Conservation (phyloP, 2,888 invertebrate genomes). For the Callimorpha dominula region DNA sequence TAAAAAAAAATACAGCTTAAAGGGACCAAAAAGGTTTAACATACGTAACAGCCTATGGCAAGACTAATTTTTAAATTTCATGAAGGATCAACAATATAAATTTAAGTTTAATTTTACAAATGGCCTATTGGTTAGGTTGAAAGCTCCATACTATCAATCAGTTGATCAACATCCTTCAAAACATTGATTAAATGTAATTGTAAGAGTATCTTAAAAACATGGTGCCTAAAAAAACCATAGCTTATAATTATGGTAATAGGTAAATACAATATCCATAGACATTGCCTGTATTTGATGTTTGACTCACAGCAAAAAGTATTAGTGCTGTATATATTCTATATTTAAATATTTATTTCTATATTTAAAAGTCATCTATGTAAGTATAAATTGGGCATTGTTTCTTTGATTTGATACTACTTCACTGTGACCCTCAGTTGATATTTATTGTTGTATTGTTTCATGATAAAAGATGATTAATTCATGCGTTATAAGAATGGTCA, state of each 20-base stretch:
- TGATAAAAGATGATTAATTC: constrained; percentile 22
- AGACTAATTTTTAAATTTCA: background rate
- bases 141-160: background rate
- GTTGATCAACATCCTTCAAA: background rate
- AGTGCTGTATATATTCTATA: constrained; percentile 14
- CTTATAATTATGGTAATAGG: background rate
- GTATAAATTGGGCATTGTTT: constrained; percentile 42
- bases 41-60: constrained; percentile 23
- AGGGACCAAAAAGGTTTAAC: constrained; percentile 26
- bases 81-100: background rate
- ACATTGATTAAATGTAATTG: background rate
- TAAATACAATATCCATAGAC: constrained; percentile 17
- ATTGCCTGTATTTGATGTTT: constrained; percentile 29
- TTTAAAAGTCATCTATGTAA: constrained; percentile 26
- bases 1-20: constrained; percentile 18
- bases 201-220: background rate
- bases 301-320: constrained; percentile 17
- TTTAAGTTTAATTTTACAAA: constrained; percentile 1
- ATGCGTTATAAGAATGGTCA: background rate
- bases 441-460: constrained; percentile 43
- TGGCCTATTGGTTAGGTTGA: background rate
- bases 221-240: background rate
- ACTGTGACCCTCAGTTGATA: constrained; percentile 37
- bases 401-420: constrained; percentile 41
- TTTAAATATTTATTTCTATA: constrained; percentile 11